Conservation (phyloP, 2,113 vertebrate species). For the Malurus cyaneus region DNA sequence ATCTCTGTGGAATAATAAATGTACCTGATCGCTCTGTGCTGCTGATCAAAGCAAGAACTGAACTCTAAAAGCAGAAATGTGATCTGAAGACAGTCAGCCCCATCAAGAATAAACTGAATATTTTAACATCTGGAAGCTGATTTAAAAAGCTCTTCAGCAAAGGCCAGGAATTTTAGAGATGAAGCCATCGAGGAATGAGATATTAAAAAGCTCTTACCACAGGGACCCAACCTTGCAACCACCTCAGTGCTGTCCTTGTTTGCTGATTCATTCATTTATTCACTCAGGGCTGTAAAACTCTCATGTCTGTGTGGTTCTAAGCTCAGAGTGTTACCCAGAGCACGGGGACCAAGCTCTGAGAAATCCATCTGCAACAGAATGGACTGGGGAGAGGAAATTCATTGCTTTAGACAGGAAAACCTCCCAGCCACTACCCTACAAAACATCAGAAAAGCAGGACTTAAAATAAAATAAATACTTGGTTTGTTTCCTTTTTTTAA, state of each 20-base stretch:
- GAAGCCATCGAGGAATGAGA: background rate
- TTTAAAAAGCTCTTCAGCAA: background rate
- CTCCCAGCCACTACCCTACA: too few relatives aligned
- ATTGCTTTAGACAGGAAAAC: background rate
- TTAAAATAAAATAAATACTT: background rate
- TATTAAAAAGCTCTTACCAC: background rate
- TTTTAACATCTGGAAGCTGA: background rate
- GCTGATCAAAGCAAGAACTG: constrained; percentile 38
- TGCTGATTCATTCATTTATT: background rate
- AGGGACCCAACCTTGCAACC: background rate
- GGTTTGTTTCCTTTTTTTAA: background rate
- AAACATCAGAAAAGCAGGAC: background rate
- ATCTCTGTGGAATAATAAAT: background rate
- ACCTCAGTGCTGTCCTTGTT: background rate
- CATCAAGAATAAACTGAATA: background rate
- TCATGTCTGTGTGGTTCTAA: background rate
- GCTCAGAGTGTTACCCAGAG: background rate
- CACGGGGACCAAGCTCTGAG: background rate
- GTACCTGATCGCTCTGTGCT: background rate
- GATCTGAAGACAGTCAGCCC: background rate
- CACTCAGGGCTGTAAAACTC: background rate
- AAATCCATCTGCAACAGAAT: background rate
- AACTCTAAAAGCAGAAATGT: constrained; percentile 5
- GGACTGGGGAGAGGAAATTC: background rate
- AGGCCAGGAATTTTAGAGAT: background rate